Percentiles rank a stretch among this genome's conserved stretches.
Conservation (phyloP, 2,113 vertebrate species). For the Macroglossus sobrinus region DNA sequence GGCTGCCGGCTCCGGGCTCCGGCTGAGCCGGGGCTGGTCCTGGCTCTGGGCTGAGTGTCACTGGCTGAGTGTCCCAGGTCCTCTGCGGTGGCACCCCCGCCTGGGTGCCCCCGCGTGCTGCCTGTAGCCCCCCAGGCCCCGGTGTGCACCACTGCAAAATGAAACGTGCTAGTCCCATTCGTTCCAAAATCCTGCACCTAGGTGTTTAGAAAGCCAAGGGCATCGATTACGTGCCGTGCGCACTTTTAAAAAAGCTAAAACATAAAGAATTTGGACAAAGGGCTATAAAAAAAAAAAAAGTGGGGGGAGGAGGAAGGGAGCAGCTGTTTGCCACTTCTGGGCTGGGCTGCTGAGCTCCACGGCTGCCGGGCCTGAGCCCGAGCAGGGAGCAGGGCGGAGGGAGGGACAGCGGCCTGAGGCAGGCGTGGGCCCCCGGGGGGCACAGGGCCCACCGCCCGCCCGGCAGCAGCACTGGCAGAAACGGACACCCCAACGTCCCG, state of each 20-base stretch:
- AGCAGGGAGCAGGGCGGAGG: not conserved
- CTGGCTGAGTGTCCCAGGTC: no score
- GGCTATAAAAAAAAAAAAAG: not conserved
- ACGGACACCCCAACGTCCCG: not conserved
- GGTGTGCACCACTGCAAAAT: not conserved
- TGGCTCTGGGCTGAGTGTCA: not conserved
- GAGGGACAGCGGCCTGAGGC: fast-evolving
- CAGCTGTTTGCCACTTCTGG: not conserved
- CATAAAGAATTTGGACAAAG: not conserved
- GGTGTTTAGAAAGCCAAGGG: not conserved
- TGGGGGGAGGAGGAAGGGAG: not conserved
- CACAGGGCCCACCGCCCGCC: fast-evolving
- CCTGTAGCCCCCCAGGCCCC: not conserved
- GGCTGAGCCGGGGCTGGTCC: fast-evolving
- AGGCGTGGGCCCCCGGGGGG: not conserved
- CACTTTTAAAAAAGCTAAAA: not conserved
- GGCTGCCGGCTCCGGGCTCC: not conserved
- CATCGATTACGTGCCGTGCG: not conserved
- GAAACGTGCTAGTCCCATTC: not conserved
- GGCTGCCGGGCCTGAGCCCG: not conserved
- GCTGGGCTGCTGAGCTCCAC: not conserved
- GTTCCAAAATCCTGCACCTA: not conserved
- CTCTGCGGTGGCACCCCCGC: not conserved
- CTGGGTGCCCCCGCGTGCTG: not conserved
- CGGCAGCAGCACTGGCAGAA: not conserved